phyloP scores from a whole-genome alignment of 2,113 vertebrate species.

The Monarcha castaneiventris region DNA sequence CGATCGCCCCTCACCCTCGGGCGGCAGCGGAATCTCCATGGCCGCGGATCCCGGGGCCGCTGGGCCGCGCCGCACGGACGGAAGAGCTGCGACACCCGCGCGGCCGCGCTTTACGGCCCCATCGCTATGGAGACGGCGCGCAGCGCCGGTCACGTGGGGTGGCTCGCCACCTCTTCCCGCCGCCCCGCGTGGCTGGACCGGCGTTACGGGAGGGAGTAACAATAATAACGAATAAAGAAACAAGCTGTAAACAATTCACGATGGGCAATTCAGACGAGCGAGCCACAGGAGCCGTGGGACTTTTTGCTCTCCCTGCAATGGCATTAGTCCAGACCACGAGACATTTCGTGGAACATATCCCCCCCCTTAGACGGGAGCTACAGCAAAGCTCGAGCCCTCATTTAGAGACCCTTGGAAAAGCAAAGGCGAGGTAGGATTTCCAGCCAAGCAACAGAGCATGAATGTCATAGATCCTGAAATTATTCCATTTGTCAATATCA shows the following conservation, averaged over 20 bases:
- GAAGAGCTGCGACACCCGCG: slow-evolving; percentile 18
- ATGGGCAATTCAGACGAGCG: too few relatives aligned
- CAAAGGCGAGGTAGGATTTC: too few relatives aligned
- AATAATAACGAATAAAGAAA: accelerated
- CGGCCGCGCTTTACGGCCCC: slow-evolving; percentile 54
- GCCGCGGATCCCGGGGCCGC: neutral
- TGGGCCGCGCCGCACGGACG: slow-evolving; percentile 38
- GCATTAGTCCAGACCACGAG: too few relatives aligned
- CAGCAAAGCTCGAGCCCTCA: too few relatives aligned
- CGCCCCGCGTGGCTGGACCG: accelerated
- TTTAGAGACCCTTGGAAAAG: too few relatives aligned
- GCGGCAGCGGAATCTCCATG: slow-evolving; percentile 81
- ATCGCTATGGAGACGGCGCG: slow-evolving; percentile 35
- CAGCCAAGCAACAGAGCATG: too few relatives aligned
- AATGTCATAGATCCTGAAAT: too few relatives aligned
- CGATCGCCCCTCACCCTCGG: slow-evolving; percentile 68
- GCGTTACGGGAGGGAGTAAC: accelerated
- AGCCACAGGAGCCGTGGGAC: too few relatives aligned
- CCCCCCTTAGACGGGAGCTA: too few relatives aligned
- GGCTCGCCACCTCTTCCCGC: accelerated
- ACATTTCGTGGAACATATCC: too few relatives aligned
- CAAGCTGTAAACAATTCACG: neutral
- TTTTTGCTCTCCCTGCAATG: too few relatives aligned
- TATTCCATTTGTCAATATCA: too few relatives aligned
- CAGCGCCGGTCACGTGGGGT: neutral